A percentile compares a stretch with the other conserved stretches of the same genome.
Evolutionary conservation across 2,797 vertebrate genomes (phyloP).

Genomic region (Mormyrops boulengeri): DNA sequence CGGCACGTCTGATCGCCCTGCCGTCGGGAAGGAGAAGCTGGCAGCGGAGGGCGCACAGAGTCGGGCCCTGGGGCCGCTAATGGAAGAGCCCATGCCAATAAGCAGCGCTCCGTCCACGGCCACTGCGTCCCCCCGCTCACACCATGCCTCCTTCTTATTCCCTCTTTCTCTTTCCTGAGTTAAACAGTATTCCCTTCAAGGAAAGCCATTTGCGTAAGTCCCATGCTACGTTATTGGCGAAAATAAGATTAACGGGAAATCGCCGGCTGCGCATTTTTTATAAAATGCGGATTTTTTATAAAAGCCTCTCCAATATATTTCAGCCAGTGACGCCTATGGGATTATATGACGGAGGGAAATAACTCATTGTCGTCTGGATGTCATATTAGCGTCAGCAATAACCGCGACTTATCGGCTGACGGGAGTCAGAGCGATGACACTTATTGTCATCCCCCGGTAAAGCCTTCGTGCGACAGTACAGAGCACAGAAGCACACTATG

Average conservation of each 20-base stretch:
- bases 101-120: slow-evolving; percentile 18
- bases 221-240: not conserved
- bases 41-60: not conserved
- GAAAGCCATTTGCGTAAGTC: not conserved
- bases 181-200: not conserved
- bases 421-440: not conserved
- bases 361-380: not conserved
- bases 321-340: not conserved
- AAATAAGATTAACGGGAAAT: not conserved
- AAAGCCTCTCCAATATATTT: not conserved
- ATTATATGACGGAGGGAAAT: not conserved
- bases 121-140: not conserved
- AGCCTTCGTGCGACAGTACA: not conserved
- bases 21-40: not conserved
- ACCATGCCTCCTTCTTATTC: slow-evolving; percentile 15
- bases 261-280: not conserved
- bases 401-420: not conserved
- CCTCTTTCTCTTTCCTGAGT: slow-evolving; percentile 25
- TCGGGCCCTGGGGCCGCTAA: slow-evolving; percentile 22
- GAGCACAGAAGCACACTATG: not conserved
- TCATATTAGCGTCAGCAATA: slow-evolving; percentile 7
- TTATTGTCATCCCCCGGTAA: not conserved
- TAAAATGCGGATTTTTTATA: not conserved
- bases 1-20: slow-evolving; percentile 8
- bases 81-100: slow-evolving; percentile 30